phyloP scores from a whole-genome alignment of 2,797 vertebrate species.

The Catostomus latipinnis region DNA sequence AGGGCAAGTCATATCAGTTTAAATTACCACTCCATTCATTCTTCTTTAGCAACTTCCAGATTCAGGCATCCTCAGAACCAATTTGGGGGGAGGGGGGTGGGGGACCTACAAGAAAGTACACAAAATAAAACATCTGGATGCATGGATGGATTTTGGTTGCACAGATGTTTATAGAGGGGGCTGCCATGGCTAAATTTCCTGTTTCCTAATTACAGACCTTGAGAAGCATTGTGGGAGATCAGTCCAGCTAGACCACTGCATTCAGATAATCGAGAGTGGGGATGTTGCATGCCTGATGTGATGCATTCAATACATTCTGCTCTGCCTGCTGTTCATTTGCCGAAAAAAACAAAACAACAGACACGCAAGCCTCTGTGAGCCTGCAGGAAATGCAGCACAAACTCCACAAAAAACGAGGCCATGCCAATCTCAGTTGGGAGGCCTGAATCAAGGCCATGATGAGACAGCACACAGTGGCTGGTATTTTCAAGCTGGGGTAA shows the following conservation, averaged over 20 bases:
- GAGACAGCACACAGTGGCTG: slow-evolving; percentile 40
- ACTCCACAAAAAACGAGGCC: slow-evolving; percentile 52
- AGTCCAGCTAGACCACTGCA: neutral
- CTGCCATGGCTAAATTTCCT: neutral
- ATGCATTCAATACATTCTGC: slow-evolving; percentile 26
- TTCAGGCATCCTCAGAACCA: neutral
- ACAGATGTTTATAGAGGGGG: neutral
- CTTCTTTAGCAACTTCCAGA: slow-evolving; percentile 14
- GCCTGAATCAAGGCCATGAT: slow-evolving; percentile 48
- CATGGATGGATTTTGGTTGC: neutral
- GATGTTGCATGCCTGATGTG: slow-evolving; percentile 7
- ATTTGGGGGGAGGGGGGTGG: neutral
- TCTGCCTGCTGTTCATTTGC: slow-evolving; percentile 24
- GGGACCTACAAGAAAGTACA: neutral
- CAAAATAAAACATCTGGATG: neutral
- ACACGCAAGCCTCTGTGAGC: slow-evolving; percentile 29
- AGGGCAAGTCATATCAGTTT: slow-evolving; percentile 48
- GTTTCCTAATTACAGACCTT: slow-evolving; percentile 2
- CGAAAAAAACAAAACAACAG: slow-evolving; percentile 21
- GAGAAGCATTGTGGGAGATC: neutral
- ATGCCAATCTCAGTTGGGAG: slow-evolving; percentile 51
- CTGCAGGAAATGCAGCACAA: slow-evolving; percentile 60
- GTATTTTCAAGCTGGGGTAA: slow-evolving; percentile 57
- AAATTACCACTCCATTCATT: slow-evolving; percentile 45
- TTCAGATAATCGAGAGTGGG: slow-evolving; percentile 1